A percentile compares a stretch with the other conserved stretches of the same genome.
Conservation (phyloP, 2,797 vertebrate genomes). For the Hippocampus kuda region DNA sequence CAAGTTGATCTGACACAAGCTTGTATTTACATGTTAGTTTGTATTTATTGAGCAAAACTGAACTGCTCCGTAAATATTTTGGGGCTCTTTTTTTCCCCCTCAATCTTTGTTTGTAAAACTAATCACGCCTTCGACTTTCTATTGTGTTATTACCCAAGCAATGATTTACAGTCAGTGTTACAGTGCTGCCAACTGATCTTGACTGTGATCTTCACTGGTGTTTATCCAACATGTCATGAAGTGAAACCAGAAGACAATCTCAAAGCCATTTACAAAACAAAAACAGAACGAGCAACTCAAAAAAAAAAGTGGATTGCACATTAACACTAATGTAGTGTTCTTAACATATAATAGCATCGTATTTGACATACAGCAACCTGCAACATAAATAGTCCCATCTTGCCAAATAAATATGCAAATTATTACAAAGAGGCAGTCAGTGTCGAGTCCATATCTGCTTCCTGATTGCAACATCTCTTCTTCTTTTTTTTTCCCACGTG, state of each 20-base stretch:
- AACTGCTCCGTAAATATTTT: not conserved
- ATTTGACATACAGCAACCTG: conserved; percentile 18
- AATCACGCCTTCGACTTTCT: not conserved
- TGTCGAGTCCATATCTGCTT: conserved; percentile 13
- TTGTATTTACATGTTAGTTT: not conserved
- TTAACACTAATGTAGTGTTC: conserved; percentile 52
- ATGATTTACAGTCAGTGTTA: not conserved
- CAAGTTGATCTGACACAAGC: not conserved
- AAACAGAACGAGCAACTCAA: conserved; percentile 19
- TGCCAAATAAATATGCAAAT: conserved; percentile 46
- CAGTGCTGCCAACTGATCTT: not conserved
- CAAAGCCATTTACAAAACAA: conserved; percentile 24
- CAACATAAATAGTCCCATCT: conserved; percentile 43
- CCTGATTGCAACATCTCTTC: conserved; percentile 5
- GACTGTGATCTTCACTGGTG: not conserved
- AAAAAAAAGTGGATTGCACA: conserved; percentile 35
- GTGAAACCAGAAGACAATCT: not conserved
- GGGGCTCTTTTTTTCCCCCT: not conserved
- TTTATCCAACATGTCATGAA: not conserved
- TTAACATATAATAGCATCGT: conserved; percentile 15
- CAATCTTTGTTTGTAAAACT: not conserved
- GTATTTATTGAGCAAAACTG: not conserved
- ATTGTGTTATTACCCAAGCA: not conserved
- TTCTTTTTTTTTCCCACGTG: not conserved
- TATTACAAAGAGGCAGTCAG: conserved; percentile 16